Evolutionary conservation across 2,113 vertebrate species (phyloP).

Genomic region (Corythornis cristatus): DNA sequence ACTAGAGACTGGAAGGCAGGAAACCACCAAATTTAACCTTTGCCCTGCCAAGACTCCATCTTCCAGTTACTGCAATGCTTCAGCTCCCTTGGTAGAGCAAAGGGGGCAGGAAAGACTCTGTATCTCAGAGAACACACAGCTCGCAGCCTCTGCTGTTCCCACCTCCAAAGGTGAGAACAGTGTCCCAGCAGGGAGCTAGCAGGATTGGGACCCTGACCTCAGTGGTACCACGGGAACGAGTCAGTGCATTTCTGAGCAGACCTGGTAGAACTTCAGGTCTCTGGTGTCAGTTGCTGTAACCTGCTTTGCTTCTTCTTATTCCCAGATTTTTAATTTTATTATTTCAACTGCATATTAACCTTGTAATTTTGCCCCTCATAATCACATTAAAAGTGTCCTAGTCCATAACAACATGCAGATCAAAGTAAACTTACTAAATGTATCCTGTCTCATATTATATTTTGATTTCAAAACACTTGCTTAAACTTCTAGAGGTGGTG

Average conservation of each 20-base stretch:
- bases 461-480: neutral
- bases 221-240: neutral
- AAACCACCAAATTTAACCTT: conserved; percentile 3
- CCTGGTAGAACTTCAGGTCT: neutral
- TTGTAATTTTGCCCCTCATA: neutral
- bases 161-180: neutral
- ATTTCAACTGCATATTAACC: neutral
- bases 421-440: neutral
- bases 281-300: neutral
- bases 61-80: neutral
- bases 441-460: neutral
- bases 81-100: neutral
- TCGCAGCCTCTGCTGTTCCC: neutral
- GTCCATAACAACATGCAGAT: neutral
- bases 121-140: neutral
- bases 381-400: neutral
- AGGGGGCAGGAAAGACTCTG: neutral
- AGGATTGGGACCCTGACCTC: neutral
- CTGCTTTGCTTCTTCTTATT: neutral
- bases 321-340: neutral
- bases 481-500: neutral
- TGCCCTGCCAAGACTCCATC: neutral
- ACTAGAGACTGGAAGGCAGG: neutral
- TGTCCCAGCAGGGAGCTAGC: neutral
- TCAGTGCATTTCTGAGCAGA: neutral